Conservation (phyloP, 2,797 vertebrate species). For the Kryptopterus vitreolus region DNA sequence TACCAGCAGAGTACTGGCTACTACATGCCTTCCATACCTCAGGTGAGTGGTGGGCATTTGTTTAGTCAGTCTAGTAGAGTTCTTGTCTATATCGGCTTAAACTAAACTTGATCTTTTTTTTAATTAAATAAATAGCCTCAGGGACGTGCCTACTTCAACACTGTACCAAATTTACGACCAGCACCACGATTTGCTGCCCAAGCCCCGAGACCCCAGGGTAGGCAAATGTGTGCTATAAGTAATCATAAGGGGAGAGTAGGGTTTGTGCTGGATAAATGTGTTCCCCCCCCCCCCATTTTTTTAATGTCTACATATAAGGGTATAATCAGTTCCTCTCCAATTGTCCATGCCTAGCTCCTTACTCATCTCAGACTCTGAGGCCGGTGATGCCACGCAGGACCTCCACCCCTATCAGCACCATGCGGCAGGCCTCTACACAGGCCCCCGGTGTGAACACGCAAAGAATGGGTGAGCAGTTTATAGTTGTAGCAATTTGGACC, state of each 20-base stretch:
- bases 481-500: neutral
- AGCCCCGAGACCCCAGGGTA: conserved; percentile 80
- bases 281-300: neutral
- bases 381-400: conserved; percentile 69
- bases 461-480: conserved; percentile 80
- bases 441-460: conserved; percentile 79
- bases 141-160: conserved; percentile 72
- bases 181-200: conserved; percentile 84
- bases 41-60: conserved; percentile 76
- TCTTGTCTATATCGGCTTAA: neutral
- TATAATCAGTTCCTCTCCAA: neutral
- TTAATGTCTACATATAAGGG: neutral
- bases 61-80: neutral
- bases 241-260: neutral
- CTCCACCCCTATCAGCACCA: conserved; percentile 78
- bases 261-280: neutral
- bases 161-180: conserved; percentile 76
- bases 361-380: conserved; percentile 70
- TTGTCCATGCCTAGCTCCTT: conserved; percentile 65
- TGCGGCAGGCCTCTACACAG: conserved; percentile 87
- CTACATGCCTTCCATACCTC: conserved; percentile 83
- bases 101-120: neutral
- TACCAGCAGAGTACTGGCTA: conserved; percentile 85
- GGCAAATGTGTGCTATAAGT: conserved; percentile 43
- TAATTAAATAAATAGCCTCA: conserved; percentile 72